A percentile compares a stretch with the other conserved stretches of the same genome.
These are phyloP conservation scores for Helicolenus hilgendorfi DNA, from an alignment of 2,797 vertebrate species.

Conservation along the genomic window DNA sequence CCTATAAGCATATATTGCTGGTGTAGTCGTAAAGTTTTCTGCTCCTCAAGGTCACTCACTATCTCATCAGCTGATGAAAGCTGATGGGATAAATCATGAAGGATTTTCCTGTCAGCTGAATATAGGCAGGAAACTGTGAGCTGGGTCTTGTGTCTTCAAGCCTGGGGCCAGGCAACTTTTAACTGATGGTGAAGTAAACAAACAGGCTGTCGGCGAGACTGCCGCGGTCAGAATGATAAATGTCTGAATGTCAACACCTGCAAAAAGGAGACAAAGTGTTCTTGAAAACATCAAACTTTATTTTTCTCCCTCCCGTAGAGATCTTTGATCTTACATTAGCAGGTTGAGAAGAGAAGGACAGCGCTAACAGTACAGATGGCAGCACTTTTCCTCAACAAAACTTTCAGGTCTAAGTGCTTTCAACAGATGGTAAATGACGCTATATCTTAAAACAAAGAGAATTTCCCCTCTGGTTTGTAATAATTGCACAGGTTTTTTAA, in stretches of 20 bases:
- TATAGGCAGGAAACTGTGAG: slow-evolving; percentile 31
- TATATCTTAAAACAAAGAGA: not conserved
- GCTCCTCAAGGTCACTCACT: slow-evolving; percentile 38
- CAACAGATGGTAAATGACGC: slow-evolving; percentile 20
- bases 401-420: slow-evolving; percentile 10
- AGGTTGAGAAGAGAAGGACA: not conserved
- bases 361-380: not conserved
- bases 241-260: slow-evolving; percentile 47
- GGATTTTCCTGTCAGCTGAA: slow-evolving; percentile 58
- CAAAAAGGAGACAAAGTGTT: slow-evolving; percentile 50
- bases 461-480: not conserved
- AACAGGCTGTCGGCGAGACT: slow-evolving; percentile 38
- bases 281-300: slow-evolving; percentile 34
- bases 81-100: slow-evolving; percentile 60
- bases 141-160: slow-evolving; percentile 21
- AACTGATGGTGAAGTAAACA: slow-evolving; percentile 72
- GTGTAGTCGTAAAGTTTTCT: not conserved
- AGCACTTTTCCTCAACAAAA: not conserved
- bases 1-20: not conserved
- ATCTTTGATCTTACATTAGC: slow-evolving; percentile 18
- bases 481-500: not conserved
- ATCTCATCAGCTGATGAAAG: slow-evolving; percentile 53
- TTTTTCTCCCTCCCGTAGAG: not conserved
- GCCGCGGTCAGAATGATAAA: slow-evolving; percentile 66
- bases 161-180: slow-evolving; percentile 44